Evolutionary conservation across 2,888 invertebrate genomes (phyloP), one percentile per base, ranked within the genome.

Genomic region (Chorisops tibialis): DNA sequence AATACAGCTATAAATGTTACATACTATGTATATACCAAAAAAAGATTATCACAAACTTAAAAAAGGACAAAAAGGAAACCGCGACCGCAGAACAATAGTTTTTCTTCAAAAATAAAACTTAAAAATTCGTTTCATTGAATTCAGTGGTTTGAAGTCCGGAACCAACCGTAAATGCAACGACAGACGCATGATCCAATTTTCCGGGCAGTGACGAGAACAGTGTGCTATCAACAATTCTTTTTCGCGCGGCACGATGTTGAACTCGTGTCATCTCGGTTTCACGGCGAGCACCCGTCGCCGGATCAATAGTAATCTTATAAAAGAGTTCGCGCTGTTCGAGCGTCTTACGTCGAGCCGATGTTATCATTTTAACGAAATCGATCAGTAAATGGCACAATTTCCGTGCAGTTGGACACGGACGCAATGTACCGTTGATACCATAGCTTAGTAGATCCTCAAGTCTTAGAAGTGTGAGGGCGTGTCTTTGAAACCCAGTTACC

Each of bases 111-210:
- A 47, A 16, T 45, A 14, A n/a, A 58, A 43, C 21, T 71, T 71
- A 77, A 67, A 77, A 77, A 66, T 74, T 76, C 16, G 77, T 77
- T 70, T 77, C 77, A 59, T 74, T 72, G 67, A 77, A 77, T 67
- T 77, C 77, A 66, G 73, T 76, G 60, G 75, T 70, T 63, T 76
- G 74, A 21, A 77, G 65, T 38, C 69, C 71, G 38, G 72, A 72
- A n/a, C 88, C 88, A 38, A 91, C 88, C 67, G 87, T 86, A 73
- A 87, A 91, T 2, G 92, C 92, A 51, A 90, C 87, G 18, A 91
- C 87, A 4, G 89, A 88, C 19, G 93, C 93, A 77, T 93, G 93
- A 77, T 94, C 93, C 67, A 94, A 79, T 76, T 94, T 94, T 2
- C 93, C 93, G 0, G 93, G 92, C 69, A 93, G 84, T 48, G 79